Evolutionary conservation across 1,140 invertebrate genomes (phyloP).

Genomic region (Thaumatotibia leucotreta): DNA sequence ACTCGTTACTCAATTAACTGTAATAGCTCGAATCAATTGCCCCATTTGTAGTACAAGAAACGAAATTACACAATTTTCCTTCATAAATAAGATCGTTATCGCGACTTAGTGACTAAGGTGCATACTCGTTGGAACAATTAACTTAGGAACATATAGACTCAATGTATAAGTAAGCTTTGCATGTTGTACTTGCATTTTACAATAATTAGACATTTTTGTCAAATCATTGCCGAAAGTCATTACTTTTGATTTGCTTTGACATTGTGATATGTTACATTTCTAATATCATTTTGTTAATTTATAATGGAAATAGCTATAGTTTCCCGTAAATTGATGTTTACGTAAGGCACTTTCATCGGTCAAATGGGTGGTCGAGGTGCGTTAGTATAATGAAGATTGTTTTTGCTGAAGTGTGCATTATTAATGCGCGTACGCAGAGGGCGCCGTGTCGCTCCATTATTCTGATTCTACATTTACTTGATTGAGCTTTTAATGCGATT

Average conservation of each 20-base stretch:
- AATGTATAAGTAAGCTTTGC: background rate
- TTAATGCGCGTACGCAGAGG: conserved; percentile 72
- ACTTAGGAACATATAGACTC: background rate
- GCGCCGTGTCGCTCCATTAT: conserved; percentile 59
- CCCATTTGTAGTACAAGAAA: conserved; percentile 37
- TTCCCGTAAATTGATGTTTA: conserved; percentile 6
- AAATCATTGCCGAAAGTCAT: conserved; percentile 46
- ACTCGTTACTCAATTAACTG: conserved; percentile 48
- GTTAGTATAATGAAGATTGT: conserved; percentile 74
- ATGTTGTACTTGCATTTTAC: conserved; percentile 22
- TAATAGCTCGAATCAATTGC: conserved; percentile 46
- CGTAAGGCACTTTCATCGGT: background rate
- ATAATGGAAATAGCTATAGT: conserved; percentile 8
- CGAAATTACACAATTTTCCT: conserved; percentile 20
- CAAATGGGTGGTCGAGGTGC: conserved; percentile 46
- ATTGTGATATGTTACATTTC: conserved; percentile 47
- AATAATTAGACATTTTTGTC: conserved; percentile 57
- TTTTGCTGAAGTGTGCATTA: conserved; percentile 64
- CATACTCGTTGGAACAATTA: background rate
- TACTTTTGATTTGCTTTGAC: conserved; percentile 34
- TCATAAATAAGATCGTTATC: conserved; percentile 11
- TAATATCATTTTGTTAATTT: conserved; percentile 58
- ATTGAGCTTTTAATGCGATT: conserved; percentile 76
- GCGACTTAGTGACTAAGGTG: background rate
- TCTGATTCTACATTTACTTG: conserved; percentile 75